Conservation (phyloP, 2,797 vertebrate genomes). For the Eleutherodactylus coqui region DNA sequence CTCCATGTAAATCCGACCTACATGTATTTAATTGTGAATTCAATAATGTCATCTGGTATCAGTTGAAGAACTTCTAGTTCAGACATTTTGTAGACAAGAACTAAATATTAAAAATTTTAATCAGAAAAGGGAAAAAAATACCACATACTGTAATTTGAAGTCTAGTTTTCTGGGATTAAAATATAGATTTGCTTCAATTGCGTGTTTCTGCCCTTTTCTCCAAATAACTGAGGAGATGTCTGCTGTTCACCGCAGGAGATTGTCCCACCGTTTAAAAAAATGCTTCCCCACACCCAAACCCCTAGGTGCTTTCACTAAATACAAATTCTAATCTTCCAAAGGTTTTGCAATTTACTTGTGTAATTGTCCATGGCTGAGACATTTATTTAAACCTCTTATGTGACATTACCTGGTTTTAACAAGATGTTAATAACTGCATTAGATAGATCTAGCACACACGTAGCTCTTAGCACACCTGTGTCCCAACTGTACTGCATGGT, state of each 20-base stretch:
- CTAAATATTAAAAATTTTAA: neutral
- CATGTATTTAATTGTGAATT: neutral
- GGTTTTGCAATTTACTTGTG: conserved; percentile 76
- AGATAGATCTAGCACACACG: conserved; percentile 69
- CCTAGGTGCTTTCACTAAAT: conserved; percentile 71
- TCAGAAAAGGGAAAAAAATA: neutral
- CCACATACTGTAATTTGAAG: neutral
- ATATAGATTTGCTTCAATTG: conserved; percentile 23
- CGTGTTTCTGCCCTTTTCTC: conserved; percentile 63
- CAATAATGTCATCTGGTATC: neutral
- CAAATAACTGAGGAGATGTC: conserved; percentile 64
- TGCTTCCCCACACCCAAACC: conserved; percentile 66
- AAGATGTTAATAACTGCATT: conserved; percentile 74
- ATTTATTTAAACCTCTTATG: conserved; percentile 70
- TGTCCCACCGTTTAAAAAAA: conserved; percentile 62
- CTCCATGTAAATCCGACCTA: no score
- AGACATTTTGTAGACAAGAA: neutral
- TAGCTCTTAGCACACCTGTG: conserved; percentile 72
- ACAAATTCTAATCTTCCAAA: conserved; percentile 74
- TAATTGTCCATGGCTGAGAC: conserved; percentile 78
- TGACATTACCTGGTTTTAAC: conserved; percentile 75
- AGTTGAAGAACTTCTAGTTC: neutral
- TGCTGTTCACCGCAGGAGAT: conserved; percentile 63
- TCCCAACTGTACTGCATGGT: conserved; percentile 68
- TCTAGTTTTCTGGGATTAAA: neutral